Conservation (phyloP, 2,113 vertebrate species). For the Empidonax alnorum region DNA sequence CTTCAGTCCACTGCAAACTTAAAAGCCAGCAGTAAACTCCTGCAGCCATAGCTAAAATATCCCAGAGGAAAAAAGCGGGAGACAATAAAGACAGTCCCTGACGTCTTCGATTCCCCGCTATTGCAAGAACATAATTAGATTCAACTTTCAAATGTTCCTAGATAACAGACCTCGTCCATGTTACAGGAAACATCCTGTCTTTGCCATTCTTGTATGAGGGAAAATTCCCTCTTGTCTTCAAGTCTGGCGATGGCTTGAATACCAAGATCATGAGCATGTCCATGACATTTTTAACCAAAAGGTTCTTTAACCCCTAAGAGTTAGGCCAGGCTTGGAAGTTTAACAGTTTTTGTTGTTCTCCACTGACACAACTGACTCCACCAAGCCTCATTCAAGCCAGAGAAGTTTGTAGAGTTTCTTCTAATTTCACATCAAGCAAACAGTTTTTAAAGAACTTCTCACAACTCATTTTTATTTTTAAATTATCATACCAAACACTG, state of each 20-base stretch:
- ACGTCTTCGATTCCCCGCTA: background rate
- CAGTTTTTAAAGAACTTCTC: background rate
- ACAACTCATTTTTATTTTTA: background rate
- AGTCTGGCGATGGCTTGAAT: background rate
- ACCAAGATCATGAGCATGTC: background rate
- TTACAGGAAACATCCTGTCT: background rate
- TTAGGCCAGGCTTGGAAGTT: background rate
- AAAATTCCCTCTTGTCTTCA: background rate
- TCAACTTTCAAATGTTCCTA: background rate
- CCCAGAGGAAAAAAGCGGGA: background rate
- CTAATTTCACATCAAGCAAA: background rate
- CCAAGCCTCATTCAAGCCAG: background rate
- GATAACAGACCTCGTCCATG: background rate
- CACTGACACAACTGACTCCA: background rate
- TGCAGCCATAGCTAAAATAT: background rate
- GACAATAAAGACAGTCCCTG: background rate
- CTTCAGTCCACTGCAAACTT: background rate
- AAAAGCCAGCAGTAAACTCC: background rate
- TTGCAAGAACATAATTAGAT: background rate
- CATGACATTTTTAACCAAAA: background rate
- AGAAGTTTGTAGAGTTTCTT: background rate
- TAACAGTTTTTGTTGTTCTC: background rate
- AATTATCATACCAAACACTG: background rate
- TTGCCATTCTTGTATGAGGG: background rate
- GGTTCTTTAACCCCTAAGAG: background rate